Base-by-base conservation (phyloP, 2,113 vertebrate species). In the Megaceryle torquata region DNA sequence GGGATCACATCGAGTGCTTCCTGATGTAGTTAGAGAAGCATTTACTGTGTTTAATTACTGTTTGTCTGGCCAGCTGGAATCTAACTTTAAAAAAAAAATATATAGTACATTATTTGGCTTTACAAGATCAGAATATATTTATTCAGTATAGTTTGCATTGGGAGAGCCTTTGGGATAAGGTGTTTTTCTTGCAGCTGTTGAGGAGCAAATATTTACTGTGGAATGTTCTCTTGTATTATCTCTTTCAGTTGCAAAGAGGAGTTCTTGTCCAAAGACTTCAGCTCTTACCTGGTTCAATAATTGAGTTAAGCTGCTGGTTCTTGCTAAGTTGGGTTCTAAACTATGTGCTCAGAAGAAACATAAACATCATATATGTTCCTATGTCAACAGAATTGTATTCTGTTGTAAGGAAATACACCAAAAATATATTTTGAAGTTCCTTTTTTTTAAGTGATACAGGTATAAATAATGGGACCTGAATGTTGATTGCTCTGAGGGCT, bases 361-460 rank as follows among this genome's bases (percentile, higher is more conserved):
- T 4, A 2, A 3, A 1, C 37, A 11, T 22, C 2, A 1, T 28
- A 4, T 1, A 1, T 3, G 9, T 21, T 60, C 8, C 18, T 56
- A 5, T 24, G 18, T 46, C 50, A 37, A 26, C 6, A 22, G 24
- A 59, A 19, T 14, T 82, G 8, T 59, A 4, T 54, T 41, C 21
- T 43, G 5, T n/a, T 83, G 5, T 50, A 37, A 72, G 37, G 35
- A 90, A 61, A n/a, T 35, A 31, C 6, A 9, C 8, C 15, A 9
- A 41, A 48, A 46, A 29, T 48, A 1, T 57, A 48, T 51, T 84
- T 61, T 31, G 4, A 46, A 65, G 29, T 44, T 93, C 22, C 5
- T 0, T 70, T 85, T 25, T 85, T 25, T 92, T 86, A 24, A 18
- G 24, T 29, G 41, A 60, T 69, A 17, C 1, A 33, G 11, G 2